These are phyloP conservation scores for cattle (Bos taurus) DNA, from an alignment of 2,113 vertebrate species.

Conservation along the genomic window DNA sequence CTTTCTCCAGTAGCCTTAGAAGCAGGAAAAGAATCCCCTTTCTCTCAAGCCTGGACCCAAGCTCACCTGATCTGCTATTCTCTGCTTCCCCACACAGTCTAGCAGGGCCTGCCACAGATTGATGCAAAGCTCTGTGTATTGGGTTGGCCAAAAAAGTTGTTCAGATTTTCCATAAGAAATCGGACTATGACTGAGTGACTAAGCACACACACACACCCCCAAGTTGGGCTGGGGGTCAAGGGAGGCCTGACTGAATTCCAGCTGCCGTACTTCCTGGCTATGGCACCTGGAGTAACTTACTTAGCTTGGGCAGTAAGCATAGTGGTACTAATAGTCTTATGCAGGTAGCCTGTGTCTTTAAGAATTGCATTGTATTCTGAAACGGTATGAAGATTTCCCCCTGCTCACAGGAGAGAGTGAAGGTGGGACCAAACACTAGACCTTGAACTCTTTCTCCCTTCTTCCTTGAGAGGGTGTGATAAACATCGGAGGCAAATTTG, in stretches of 20 bases:
- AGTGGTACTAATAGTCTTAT: neutral
- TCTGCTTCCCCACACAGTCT: neutral
- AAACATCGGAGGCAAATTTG: neutral
- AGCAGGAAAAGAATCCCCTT: neutral
- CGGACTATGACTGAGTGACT: neutral
- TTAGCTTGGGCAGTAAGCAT: neutral
- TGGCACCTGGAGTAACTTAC: neutral
- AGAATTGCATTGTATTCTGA: neutral
- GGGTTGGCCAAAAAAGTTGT: neutral
- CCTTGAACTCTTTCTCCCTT: neutral
- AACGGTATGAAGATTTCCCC: neutral
- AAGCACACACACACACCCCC: rapidly evolving
- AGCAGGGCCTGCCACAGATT: neutral
- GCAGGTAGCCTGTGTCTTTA: neutral
- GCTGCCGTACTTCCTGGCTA: neutral
- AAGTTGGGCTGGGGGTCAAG: neutral
- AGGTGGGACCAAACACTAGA: neutral
- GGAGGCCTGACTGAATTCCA: neutral
- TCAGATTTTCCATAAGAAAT: neutral
- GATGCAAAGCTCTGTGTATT: neutral
- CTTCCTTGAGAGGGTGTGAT: neutral
- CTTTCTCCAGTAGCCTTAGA: neutral
- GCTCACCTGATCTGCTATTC: neutral
- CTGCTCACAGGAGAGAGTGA: neutral
- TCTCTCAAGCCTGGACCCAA: too few species aligned